These are phyloP conservation scores for Lucilia cuprina DNA, from an alignment of 1,140 invertebrate species.

Conservation along the genomic window DNA sequence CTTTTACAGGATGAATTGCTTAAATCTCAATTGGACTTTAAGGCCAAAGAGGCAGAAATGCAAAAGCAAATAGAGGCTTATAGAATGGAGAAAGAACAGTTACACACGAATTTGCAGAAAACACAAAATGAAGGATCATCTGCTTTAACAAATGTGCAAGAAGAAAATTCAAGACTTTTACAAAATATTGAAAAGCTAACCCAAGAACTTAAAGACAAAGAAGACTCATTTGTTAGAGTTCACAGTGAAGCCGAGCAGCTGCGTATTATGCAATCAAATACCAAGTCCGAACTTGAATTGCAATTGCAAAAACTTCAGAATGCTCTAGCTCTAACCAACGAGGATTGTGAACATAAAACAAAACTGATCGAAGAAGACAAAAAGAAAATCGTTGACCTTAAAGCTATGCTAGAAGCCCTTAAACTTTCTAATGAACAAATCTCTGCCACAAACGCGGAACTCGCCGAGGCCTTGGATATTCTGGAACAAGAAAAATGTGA, in stretches of 20 bases:
- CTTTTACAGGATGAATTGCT: slow-evolving; percentile 42
- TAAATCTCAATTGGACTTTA: slow-evolving; percentile 42
- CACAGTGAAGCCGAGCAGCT: slow-evolving; percentile 24
- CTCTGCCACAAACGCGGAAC: slow-evolving; percentile 52
- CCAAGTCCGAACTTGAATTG: slow-evolving; percentile 31
- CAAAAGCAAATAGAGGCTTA: slow-evolving; percentile 42
- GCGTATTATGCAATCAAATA: slow-evolving; percentile 34
- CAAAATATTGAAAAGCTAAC: slow-evolving; percentile 31
- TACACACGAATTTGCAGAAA: slow-evolving; percentile 42
- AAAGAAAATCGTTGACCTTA: slow-evolving; percentile 52
- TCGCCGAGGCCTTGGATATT: slow-evolving; percentile 51
- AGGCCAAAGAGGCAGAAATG: slow-evolving; percentile 35
- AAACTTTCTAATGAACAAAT: slow-evolving; percentile 55
- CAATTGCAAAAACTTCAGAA: slow-evolving; percentile 44
- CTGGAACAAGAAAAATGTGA: slow-evolving; percentile 55
- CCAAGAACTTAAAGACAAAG: slow-evolving; percentile 27
- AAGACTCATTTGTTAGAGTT: neutral
- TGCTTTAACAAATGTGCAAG: slow-evolving; percentile 16
- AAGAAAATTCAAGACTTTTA: slow-evolving; percentile 25
- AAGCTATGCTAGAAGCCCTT: slow-evolving; percentile 49
- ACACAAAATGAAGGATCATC: slow-evolving; percentile 14
- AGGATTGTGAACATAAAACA: slow-evolving; percentile 49
- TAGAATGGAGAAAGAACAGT: slow-evolving; percentile 36
- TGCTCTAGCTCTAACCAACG: slow-evolving; percentile 49
- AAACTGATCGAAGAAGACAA: slow-evolving; percentile 51